Evolutionary conservation across 2,113 vertebrate genomes (phyloP).

Genomic region (Saccopteryx bilineata): DNA sequence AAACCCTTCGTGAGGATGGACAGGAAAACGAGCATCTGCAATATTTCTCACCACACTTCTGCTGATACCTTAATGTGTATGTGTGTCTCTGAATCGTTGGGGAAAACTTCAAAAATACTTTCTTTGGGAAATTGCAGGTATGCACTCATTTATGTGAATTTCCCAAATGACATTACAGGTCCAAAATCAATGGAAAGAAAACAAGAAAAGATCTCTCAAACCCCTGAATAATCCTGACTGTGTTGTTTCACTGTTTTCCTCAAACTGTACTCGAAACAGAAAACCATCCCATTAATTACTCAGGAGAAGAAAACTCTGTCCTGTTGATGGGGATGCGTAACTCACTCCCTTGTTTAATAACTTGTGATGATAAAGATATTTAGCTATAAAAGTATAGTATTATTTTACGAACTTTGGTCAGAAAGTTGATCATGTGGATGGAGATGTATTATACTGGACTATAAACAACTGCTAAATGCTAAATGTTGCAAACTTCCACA

Average conservation of each 20-base stretch:
- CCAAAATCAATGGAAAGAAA: background rate
- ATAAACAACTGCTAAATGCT: background rate
- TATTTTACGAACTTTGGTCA: background rate
- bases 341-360: background rate
- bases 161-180: rapidly evolving
- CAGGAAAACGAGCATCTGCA: background rate
- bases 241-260: rapidly evolving
- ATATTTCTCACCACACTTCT: background rate
- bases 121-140: background rate
- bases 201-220: background rate
- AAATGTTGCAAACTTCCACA: conserved; percentile 14
- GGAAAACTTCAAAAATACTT: background rate
- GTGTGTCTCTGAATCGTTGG: background rate
- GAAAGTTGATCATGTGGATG: background rate
- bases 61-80: rapidly evolving
- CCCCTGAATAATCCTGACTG: background rate
- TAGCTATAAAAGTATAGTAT: background rate
- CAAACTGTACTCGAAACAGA: background rate
- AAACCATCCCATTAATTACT: conserved; percentile 17
- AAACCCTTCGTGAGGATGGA: background rate
- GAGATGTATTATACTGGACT: background rate
- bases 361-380: background rate
- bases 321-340: background rate
- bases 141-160: background rate
- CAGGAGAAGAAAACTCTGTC: background rate